These are phyloP conservation scores for Lepus townsendii DNA, from an alignment of 2,797 vertebrate species.

Conservation along the genomic window DNA sequence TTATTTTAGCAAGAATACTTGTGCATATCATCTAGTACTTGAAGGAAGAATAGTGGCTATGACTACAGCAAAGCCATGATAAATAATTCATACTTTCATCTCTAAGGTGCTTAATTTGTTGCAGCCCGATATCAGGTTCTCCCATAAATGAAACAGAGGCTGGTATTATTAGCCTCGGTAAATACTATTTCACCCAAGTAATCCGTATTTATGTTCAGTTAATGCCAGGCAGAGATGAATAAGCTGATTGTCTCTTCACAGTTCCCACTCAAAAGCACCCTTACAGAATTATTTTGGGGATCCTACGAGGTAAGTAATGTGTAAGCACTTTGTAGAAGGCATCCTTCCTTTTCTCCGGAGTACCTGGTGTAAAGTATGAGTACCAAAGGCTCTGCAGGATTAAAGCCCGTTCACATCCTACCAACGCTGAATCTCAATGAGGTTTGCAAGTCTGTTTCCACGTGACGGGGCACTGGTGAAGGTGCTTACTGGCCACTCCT, in stretches of 20 bases:
- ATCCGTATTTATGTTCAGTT: neutral
- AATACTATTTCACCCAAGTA: neutral
- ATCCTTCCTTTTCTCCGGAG: neutral
- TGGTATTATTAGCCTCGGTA: neutral
- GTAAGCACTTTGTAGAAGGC: neutral
- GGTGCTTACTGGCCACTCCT: neutral
- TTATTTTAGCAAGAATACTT: conserved; percentile 41
- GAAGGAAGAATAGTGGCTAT: neutral
- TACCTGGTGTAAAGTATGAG: neutral
- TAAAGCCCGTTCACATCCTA: neutral
- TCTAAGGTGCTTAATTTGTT: conserved; percentile 29
- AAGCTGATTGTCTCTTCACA: neutral
- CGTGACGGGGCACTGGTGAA: neutral
- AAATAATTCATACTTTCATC: conserved; percentile 52
- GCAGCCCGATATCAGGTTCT: neutral
- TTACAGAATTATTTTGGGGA: neutral
- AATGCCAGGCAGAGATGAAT: neutral
- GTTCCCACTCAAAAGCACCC: neutral
- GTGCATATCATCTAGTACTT: neutral
- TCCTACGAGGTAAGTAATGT: neutral
- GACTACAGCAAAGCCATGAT: neutral
- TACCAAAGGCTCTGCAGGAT: neutral
- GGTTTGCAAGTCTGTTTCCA: neutral
- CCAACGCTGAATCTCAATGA: neutral
- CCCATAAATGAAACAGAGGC: neutral